Conservation (phyloP, 2,888 invertebrate genomes). For the Drosophila mulleri region DNA sequence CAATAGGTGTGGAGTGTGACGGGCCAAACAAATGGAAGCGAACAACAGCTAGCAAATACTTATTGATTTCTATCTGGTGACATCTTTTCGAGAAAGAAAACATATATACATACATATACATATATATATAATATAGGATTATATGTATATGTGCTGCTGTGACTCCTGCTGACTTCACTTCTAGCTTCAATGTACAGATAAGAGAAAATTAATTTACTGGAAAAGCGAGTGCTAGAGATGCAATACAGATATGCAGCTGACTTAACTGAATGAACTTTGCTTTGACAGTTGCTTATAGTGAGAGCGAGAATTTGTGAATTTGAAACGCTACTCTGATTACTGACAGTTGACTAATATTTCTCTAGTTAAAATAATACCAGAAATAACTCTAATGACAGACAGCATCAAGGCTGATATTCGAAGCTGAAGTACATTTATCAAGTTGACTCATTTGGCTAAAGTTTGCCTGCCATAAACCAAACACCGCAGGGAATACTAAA, state of each 20-base stretch:
- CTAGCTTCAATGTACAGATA: too few species aligned
- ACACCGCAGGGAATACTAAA: background rate
- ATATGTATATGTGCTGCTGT: background rate
- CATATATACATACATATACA: background rate
- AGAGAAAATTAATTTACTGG: background rate
- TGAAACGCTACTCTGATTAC: background rate
- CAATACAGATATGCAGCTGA: slow-evolving; percentile 25
- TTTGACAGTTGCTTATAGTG: background rate
- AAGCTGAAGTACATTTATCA: background rate
- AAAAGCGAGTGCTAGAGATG: slow-evolving; percentile 20
- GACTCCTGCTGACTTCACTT: too few species aligned
- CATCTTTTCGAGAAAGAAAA: background rate
- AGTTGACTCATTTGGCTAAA: slow-evolving; percentile 2
- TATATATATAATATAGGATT: background rate
- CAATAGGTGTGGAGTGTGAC: slow-evolving; percentile 12
- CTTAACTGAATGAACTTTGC: slow-evolving; percentile 15
- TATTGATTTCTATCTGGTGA: slow-evolving; percentile 12
- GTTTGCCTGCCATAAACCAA: background rate
- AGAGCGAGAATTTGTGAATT: background rate
- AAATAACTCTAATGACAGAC: background rate
- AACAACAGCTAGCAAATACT: background rate
- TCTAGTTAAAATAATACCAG: background rate
- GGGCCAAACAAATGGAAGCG: slow-evolving; percentile 10
- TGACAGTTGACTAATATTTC: background rate
- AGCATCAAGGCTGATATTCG: background rate